Evolutionary conservation across 2,888 invertebrate genomes (phyloP).

Genomic region (Phanerotoma sp.): DNA sequence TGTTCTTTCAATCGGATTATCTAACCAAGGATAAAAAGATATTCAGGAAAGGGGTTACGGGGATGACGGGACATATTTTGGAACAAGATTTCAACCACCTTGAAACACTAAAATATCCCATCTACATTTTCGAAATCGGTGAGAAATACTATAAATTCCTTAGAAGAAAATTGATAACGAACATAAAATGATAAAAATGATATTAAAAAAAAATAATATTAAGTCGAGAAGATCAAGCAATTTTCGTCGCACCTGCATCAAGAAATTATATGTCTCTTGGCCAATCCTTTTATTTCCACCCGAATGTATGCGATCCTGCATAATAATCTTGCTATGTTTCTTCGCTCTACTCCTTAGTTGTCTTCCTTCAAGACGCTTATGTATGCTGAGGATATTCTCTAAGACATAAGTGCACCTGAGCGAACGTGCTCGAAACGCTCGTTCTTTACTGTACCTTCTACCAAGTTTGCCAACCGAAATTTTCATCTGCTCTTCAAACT

Average conservation of each 20-base stretch:
- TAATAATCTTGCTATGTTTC: constrained; percentile 35
- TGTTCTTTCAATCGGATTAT: too few species aligned
- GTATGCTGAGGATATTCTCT: constrained; percentile 28
- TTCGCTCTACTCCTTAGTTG: constrained; percentile 6
- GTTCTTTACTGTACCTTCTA: constrained; percentile 13
- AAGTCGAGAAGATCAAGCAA: constrained; percentile 30
- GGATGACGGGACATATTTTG: too few species aligned
- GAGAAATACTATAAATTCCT: too few species aligned
- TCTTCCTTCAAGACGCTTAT: constrained; percentile 19
- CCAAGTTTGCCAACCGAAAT: constrained; percentile 1
- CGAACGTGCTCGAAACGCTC: constrained; percentile 22
- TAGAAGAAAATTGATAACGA: too few species aligned
- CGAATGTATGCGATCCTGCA: constrained; percentile 33
- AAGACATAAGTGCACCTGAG: constrained; percentile 28
- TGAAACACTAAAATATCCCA: too few species aligned
- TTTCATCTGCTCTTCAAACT: neutral
- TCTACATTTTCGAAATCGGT: too few species aligned
- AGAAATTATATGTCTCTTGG: constrained; percentile 32
- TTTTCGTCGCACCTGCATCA: constrained; percentile 40
- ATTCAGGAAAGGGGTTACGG: too few species aligned
- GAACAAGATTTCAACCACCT: too few species aligned
- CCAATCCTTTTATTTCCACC: constrained; percentile 12
- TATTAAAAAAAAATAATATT: neutral
- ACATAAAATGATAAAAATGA: constrained; percentile 3
- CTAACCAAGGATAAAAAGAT: too few species aligned